Evolutionary conservation across 2,113 vertebrate genomes (phyloP).

Genomic region (Eurypyga helias): DNA sequence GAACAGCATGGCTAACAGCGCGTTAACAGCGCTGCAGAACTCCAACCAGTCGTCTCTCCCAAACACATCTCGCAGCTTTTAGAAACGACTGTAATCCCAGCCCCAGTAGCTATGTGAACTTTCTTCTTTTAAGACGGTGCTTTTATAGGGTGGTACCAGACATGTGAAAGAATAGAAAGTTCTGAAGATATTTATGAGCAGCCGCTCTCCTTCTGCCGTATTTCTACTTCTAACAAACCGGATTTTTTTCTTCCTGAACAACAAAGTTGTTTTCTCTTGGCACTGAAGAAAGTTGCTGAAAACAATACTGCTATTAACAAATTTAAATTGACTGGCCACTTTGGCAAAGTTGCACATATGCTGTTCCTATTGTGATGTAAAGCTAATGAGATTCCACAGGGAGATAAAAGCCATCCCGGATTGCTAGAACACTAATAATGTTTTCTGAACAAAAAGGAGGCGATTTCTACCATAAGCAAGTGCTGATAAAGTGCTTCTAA

Average conservation of each 20-base stretch:
- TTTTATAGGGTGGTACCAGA: background rate
- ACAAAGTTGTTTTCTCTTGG: conserved; percentile 65
- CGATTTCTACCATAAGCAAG: background rate
- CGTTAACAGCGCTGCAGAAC: background rate
- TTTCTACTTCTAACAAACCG: conserved; percentile 35
- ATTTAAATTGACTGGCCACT: conserved; percentile 79
- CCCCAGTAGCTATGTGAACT: background rate
- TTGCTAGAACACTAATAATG: conserved; percentile 65
- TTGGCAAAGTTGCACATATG: conserved; percentile 67
- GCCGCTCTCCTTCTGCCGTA: conserved; percentile 26
- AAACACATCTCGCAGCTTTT: background rate
- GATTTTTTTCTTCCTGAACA: background rate
- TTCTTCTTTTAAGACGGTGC: background rate
- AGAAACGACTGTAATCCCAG: background rate
- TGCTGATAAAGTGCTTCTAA: background rate
- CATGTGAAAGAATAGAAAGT: background rate
- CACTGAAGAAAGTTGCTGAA: conserved; percentile 53
- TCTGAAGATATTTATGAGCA: conserved; percentile 27
- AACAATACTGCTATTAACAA: conserved; percentile 72
- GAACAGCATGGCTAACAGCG: background rate
- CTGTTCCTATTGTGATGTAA: conserved; percentile 71
- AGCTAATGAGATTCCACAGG: conserved; percentile 82
- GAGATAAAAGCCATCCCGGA: conserved; percentile 72
- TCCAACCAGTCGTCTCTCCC: background rate
- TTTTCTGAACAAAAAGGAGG: conserved; percentile 22